phyloP scores from a whole-genome alignment of 2,888 invertebrate genomes.

The Agapostemon virescens region DNA sequence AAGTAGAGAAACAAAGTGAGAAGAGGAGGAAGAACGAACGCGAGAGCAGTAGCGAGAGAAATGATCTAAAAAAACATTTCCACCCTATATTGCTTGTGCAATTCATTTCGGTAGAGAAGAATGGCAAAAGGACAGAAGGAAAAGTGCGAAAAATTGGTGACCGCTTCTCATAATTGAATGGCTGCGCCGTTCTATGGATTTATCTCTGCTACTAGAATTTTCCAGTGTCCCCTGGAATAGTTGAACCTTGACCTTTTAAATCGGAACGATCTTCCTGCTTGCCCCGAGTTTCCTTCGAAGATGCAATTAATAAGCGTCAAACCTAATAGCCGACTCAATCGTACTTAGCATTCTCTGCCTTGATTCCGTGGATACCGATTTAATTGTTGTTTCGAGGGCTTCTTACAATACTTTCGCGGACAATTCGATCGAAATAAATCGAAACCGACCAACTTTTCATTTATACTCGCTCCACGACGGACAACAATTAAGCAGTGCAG shows the following conservation, averaged over 20 bases:
- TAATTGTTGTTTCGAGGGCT: neutral
- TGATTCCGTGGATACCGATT: neutral
- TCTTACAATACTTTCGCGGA: neutral
- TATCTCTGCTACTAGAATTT: conserved; percentile 1
- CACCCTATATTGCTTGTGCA: neutral
- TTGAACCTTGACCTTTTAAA: conserved; percentile 7
- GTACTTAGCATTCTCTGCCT: neutral
- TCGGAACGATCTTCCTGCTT: neutral
- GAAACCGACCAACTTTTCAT: neutral
- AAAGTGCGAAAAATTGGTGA: conserved; percentile 24
- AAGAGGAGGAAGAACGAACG: accelerated
- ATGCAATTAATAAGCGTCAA: conserved; percentile 11
- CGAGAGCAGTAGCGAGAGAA: neutral
- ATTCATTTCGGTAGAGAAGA: conserved; percentile 5
- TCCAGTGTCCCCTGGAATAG: neutral
- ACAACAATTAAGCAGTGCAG: neutral
- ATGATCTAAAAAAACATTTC: conserved; percentile 1
- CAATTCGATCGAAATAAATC: neutral
- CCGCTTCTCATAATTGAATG: conserved; percentile 6
- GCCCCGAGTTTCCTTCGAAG: neutral
- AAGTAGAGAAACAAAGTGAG: neutral
- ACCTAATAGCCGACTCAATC: neutral
- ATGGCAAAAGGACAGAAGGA: neutral
- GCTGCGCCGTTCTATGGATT: neutral
- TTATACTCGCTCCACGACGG: neutral